These are phyloP conservation scores for Emydocephalus ijimae DNA, from an alignment of 2,113 vertebrate genomes.

Conservation along the genomic window DNA sequence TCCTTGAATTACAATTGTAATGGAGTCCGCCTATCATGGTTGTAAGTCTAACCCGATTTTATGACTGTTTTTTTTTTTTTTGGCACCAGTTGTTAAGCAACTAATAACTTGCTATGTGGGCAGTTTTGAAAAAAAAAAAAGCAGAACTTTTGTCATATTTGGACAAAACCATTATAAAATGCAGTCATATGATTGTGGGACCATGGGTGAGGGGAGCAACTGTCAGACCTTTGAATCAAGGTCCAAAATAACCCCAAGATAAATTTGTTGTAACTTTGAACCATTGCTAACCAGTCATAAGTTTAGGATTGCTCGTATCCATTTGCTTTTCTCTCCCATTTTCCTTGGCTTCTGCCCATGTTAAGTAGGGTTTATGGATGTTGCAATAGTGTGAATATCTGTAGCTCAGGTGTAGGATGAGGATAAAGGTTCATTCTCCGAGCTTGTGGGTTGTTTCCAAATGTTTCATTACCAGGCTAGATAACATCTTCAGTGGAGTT, in stretches of 20 bases:
- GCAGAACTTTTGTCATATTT: neutral
- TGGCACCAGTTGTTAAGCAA: neutral
- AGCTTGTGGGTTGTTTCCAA: no score
- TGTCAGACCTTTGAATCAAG: neutral
- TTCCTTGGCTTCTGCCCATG: neutral
- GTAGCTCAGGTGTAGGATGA: no score
- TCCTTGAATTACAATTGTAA: neutral
- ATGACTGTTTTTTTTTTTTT: neutral
- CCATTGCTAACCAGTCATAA: neutral
- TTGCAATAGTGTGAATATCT: neutral
- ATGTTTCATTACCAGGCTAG: no score
- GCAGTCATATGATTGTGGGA: neutral
- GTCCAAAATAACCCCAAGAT: neutral
- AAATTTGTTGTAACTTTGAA: neutral
- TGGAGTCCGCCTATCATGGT: neutral
- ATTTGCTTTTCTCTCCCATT: neutral
- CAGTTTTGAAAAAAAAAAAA: neutral
- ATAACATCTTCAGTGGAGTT: no score
- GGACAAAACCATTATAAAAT: neutral
- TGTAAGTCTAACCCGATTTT: neutral
- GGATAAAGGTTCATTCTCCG: no score
- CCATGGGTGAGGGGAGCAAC: neutral
- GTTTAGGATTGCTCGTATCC: neutral
- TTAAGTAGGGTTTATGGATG: neutral
- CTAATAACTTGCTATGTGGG: neutral